A percentile compares a stretch with the other conserved stretches of the same genome.
phyloP scores from a whole-genome alignment of 1,140 invertebrate genomes.

The Drosophila navojoa region DNA sequence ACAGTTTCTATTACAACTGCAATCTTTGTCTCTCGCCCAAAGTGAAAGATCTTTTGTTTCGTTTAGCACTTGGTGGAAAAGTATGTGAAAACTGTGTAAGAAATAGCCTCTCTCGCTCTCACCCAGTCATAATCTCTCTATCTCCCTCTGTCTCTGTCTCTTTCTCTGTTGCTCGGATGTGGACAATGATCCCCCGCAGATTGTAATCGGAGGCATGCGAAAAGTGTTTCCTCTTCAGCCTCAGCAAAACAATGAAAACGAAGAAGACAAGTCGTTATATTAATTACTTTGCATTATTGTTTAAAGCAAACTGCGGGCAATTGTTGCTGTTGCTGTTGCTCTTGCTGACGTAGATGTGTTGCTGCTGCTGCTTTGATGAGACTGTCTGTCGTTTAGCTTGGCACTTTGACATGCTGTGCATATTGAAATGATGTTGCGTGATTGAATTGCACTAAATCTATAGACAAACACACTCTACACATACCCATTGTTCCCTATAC shows the following conservation, averaged over 20 bases:
- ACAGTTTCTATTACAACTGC: background rate
- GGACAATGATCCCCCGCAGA: conserved; percentile 34
- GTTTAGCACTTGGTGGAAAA: conserved; percentile 25
- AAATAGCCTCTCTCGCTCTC: background rate
- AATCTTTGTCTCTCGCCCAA: conserved; percentile 5
- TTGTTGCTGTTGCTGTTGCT: conserved; percentile 32
- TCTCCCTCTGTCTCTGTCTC: background rate
- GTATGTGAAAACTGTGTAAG: conserved; percentile 14
- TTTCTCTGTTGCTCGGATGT: background rate
- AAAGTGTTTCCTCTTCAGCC: conserved; percentile 50
- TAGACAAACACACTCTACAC: no score
- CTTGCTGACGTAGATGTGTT: conserved; percentile 18
- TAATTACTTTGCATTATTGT: conserved; percentile 77
- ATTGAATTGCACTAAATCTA: conserved; percentile 29
- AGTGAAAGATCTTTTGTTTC: conserved; percentile 39
- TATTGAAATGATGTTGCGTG: conserved; percentile 30
- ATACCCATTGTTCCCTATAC: no score
- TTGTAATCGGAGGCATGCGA: conserved; percentile 49
- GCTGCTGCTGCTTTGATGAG: conserved; percentile 10
- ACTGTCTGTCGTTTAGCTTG: conserved; percentile 35
- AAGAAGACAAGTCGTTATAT: conserved; percentile 46
- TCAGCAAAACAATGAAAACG: conserved; percentile 45
- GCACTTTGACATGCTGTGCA: conserved; percentile 48
- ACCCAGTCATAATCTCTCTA: background rate
- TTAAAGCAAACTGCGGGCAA: conserved; percentile 59